These are phyloP conservation scores for Adelges cooleyi DNA, from an alignment of 1,140 invertebrate genomes.

Conservation along the genomic window DNA sequence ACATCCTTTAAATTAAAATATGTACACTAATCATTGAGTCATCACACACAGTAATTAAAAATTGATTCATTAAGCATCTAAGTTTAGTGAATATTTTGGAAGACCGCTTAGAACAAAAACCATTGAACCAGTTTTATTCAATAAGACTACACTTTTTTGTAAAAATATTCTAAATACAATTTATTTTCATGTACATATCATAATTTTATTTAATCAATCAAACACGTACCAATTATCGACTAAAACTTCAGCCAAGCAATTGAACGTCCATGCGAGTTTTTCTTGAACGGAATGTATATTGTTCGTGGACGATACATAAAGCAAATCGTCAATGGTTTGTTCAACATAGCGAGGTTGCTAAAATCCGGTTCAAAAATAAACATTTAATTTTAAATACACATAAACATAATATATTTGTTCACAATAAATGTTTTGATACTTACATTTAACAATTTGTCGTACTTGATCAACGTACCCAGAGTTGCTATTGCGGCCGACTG, in stretches of 20 bases:
- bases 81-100: too few relatives aligned
- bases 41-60: too few relatives aligned
- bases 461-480: background rate
- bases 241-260: constrained; percentile 12
- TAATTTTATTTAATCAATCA: background rate
- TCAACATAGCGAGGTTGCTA: background rate
- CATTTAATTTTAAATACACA: too few relatives aligned
- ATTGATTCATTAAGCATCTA: too few relatives aligned
- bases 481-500: constrained; percentile 15
- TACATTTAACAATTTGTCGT: constrained; percentile 18
- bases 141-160: too few relatives aligned
- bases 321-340: constrained; percentile 8
- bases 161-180: too few relatives aligned
- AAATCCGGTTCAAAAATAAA: background rate
- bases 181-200: too few relatives aligned
- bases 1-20: background rate
- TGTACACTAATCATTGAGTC: too few relatives aligned
- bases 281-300: constrained; percentile 9
- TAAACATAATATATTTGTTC: background rate
- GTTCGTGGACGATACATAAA: background rate
- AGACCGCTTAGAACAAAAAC: too few relatives aligned
- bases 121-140: too few relatives aligned
- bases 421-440: background rate
- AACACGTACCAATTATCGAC: constrained; percentile 5
- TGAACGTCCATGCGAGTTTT: constrained; percentile 12